phyloP scores from a whole-genome alignment of 2,888 invertebrate species.

The Drosophila mimetica region DNA sequence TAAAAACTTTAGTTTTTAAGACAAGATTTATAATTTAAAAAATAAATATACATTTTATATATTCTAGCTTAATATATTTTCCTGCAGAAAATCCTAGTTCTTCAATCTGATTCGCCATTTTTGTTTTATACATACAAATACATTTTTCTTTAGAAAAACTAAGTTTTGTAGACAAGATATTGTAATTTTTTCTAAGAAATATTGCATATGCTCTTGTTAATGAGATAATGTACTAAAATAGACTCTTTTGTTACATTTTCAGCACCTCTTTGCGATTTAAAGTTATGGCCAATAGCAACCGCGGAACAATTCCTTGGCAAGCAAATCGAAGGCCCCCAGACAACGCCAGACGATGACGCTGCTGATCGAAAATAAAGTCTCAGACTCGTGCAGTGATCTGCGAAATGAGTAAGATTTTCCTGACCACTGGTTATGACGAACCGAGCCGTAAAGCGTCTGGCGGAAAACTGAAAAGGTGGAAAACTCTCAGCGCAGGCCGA shows the following conservation, averaged over 20 bases:
- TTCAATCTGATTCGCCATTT: no score
- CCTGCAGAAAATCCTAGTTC: no score
- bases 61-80: no score
- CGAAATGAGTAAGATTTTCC: conserved; percentile 1
- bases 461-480: conserved; percentile 14
- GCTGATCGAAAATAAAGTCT: conserved; percentile 61
- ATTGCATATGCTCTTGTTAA: not conserved
- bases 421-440: conserved; percentile 20
- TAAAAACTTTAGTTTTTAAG: no score
- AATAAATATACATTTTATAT: no score
- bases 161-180: not conserved
- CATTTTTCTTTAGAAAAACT: no score
- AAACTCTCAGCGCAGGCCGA: conserved; percentile 6
- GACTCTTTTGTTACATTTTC: not conserved
- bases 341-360: conserved; percentile 54
- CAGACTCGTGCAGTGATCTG: conserved; percentile 12
- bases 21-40: no score
- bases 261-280: not conserved
- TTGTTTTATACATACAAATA: no score
- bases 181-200: not conserved
- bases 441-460: conserved; percentile 15
- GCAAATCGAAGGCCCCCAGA: conserved; percentile 12
- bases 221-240: not conserved
- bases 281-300: conserved; percentile 21
- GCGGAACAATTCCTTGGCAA: conserved; percentile 20